Conservation (phyloP, 2,113 vertebrate species). For the Stigmatopora nigra region DNA sequence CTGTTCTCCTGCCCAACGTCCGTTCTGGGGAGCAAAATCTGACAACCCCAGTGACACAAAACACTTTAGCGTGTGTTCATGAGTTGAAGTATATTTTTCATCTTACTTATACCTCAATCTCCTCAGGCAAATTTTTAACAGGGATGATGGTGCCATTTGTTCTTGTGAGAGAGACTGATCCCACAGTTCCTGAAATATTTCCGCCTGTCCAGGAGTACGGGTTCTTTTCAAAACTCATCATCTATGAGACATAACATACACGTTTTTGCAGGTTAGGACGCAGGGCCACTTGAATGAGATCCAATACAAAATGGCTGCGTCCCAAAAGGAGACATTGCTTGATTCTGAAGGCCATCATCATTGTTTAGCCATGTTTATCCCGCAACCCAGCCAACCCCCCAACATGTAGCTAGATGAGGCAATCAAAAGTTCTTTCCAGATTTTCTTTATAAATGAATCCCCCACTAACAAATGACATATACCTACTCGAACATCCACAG, state of each 20-base stretch:
- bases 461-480: not conserved
- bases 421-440: not conserved
- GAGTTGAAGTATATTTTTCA: not conserved
- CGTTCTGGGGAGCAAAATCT: slow-evolving; percentile 81
- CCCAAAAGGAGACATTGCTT: not conserved
- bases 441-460: too few relatives aligned
- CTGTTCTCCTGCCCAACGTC: slow-evolving; percentile 58
- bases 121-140: slow-evolving; percentile 74
- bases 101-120: slow-evolving; percentile 76
- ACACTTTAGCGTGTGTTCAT: not conserved
- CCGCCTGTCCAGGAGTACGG: slow-evolving; percentile 73
- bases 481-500: slow-evolving; percentile 81
- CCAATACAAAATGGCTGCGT: not conserved
- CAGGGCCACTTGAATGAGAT: not conserved
- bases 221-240: slow-evolving; percentile 84
- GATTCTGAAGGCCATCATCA: not conserved
- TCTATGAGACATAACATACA: slow-evolving; percentile 60
- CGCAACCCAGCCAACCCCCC: too few relatives aligned
- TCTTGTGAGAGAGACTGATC: slow-evolving; percentile 76
- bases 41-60: slow-evolving; percentile 21
- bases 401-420: not conserved
- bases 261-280: not conserved
- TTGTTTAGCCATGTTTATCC: not conserved
- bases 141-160: slow-evolving; percentile 72
- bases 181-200: slow-evolving; percentile 77